Base-by-base conservation (phyloP, 37 sponge, comb jelly and placozoan genomes). In the Cliona cf. orientalis region DNA sequence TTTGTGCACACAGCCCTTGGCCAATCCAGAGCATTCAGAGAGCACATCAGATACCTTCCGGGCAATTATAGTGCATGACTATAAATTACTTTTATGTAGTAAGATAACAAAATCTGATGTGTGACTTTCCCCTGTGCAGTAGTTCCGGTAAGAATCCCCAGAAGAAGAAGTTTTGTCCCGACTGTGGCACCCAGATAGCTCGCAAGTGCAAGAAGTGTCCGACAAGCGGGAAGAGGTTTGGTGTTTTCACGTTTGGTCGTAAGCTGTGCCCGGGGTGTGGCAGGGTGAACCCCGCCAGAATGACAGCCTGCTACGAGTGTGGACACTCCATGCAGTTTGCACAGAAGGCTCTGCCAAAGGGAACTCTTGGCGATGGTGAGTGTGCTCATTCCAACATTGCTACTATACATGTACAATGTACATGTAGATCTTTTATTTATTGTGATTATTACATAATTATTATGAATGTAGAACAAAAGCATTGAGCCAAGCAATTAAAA, bases 231-330 rank as follows among this genome's bases (percentile, higher is more conserved):
- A 89, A 83, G 53, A 78, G 49, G 32, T 89, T 89, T 78, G 83
- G 89, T 44, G 79, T 89, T 26, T 89, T 71, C 63, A 79, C 84
- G 37, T 83, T 89, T 72, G 83, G 84, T 35, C 79, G 90, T 11
- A 58, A 46, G 28, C 74, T 71, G 44, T 79, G 84, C 56, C 56
- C 66, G 17, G 39, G 5, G 11, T 83, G 84, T 61, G 80, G 90
- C 14, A 84, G 79, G 1, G 63, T 83, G 58, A 84, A 89, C 74
- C 66, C 84, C 3, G 79, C 84, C 42, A 76, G 75, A 23, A 67
- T 84, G 80, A 2, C 84, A 0, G 65, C 39, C 64, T 79, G 80
- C 43, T 60, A 58, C 57, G 46, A 83, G 69, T 84, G 84, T 83
- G 73, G 79, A 23, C 61, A 65, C 46, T 29, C 57, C 35, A 17